Evolutionary conservation across 2,797 vertebrate species (phyloP).

Genomic region (Oryzias dopingdopingensis): DNA sequence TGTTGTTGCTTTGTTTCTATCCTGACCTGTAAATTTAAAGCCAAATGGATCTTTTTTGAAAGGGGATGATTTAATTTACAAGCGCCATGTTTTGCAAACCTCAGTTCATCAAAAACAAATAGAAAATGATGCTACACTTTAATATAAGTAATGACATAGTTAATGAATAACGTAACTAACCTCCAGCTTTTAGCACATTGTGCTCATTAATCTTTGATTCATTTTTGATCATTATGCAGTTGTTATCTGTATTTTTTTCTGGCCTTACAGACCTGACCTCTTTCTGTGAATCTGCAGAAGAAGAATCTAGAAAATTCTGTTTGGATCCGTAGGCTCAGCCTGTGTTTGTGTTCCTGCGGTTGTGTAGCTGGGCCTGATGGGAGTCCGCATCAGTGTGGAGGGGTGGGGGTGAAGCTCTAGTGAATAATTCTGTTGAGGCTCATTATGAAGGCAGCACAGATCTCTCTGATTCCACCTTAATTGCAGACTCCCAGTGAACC

Average conservation of each 20-base stretch:
- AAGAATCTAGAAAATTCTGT: slow-evolving; percentile 46
- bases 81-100: no score
- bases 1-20: no score
- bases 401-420: slow-evolving; percentile 77
- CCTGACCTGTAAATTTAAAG: no score
- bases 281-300: no score
- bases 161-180: slow-evolving; percentile 59
- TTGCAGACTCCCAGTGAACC: slow-evolving; percentile 76
- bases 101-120: no score
- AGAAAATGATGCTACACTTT: slow-evolving; percentile 34
- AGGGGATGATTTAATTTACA: no score
- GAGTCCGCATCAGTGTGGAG: slow-evolving; percentile 65
- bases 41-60: no score
- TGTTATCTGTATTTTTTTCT: slow-evolving; percentile 51
- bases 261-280: slow-evolving; percentile 38
- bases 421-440: slow-evolving; percentile 86
- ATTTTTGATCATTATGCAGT: slow-evolving; percentile 61
- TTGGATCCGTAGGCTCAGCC: slow-evolving; percentile 42
- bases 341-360: slow-evolving; percentile 43
- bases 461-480: slow-evolving; percentile 86
- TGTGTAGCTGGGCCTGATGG: slow-evolving; percentile 68
- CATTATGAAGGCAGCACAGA: slow-evolving; percentile 84
- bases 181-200: slow-evolving; percentile 56
- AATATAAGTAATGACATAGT: slow-evolving; percentile 61
- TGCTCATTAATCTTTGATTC: slow-evolving; percentile 55